These are phyloP conservation scores for Caenorhabditis becei DNA, from an alignment of 2,888 invertebrate species.

Conservation along the genomic window DNA sequence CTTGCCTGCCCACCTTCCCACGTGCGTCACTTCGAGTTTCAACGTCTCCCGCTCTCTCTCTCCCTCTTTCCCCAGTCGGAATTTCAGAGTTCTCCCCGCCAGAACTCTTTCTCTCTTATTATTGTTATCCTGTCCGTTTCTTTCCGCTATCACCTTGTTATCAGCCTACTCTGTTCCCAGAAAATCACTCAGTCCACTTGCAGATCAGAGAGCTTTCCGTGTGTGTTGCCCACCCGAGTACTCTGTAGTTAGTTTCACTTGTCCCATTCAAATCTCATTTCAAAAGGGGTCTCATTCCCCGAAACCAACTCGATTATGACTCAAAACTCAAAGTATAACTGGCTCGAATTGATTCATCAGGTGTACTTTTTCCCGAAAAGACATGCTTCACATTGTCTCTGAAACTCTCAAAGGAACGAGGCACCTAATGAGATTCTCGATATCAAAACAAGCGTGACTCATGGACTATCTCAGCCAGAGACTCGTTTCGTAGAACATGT, in stretches of 20 bases:
- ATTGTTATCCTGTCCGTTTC: background rate
- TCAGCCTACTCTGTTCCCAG: slow-evolving; percentile 5
- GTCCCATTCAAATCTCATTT: slow-evolving; percentile 4
- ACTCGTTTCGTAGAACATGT: no score
- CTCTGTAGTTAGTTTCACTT: slow-evolving; percentile 24
- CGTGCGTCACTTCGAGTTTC: background rate
- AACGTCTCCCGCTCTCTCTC: background rate
- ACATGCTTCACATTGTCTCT: no score
- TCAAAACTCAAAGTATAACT: background rate
- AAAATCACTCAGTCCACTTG: slow-evolving; percentile 9
- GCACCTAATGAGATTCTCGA: no score
- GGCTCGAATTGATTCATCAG: no score
- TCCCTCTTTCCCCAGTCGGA: background rate
- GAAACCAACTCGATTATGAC: slow-evolving; percentile 1
- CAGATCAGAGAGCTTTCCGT: slow-evolving; percentile 12
- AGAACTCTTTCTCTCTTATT: slow-evolving; percentile 6
- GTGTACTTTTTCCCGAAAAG: background rate
- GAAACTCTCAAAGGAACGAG: no score
- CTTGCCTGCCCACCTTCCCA: slow-evolving; percentile 8
- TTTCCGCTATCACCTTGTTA: slow-evolving; percentile 5
- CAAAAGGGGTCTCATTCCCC: background rate
- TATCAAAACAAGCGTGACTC: no score
- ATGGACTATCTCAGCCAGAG: no score
- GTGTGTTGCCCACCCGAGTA: background rate
- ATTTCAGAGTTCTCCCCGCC: slow-evolving; percentile 4